A percentile compares a stretch with the other conserved stretches of the same genome.
Conservation (phyloP, 64 coral and sea anemone species). For the Cladopsammia gracilis region DNA sequence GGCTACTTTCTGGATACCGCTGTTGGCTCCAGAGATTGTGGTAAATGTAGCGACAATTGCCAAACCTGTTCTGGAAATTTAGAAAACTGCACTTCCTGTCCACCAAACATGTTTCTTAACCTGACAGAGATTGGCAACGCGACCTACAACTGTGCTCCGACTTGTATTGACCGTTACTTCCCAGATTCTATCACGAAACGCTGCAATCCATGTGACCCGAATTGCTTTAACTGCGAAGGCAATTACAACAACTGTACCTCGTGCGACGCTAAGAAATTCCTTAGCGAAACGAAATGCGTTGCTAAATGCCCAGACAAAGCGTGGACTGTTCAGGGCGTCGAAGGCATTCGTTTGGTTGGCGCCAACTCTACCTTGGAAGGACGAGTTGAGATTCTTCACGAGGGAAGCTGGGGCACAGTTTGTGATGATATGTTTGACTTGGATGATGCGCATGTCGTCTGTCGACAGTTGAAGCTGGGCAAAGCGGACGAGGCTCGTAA, state of each 20-base stretch:
- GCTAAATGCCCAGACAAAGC: neutral
- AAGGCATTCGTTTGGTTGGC: slow-evolving; percentile 63
- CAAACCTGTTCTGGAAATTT: slow-evolving; percentile 13
- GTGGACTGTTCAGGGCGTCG: slow-evolving; percentile 5
- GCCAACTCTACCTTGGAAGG: slow-evolving; percentile 71
- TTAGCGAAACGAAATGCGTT: neutral
- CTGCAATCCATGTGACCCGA: slow-evolving; percentile 47
- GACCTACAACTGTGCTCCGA: slow-evolving; percentile 45
- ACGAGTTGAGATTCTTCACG: slow-evolving; percentile 63
- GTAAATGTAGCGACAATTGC: slow-evolving; percentile 66
- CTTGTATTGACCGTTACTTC: slow-evolving; percentile 63
- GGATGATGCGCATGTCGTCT: slow-evolving; percentile 66
- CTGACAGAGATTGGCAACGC: neutral
- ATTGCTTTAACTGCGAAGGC: slow-evolving; percentile 38
- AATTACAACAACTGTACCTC: neutral
- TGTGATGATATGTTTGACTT: slow-evolving; percentile 77
- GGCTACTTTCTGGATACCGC: neutral
- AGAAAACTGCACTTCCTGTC: slow-evolving; percentile 49
- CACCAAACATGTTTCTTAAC: slow-evolving; percentile 41
- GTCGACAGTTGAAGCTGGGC: slow-evolving; percentile 78
- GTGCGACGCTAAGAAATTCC: neutral
- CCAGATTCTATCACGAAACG: neutral
- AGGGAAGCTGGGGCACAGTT: slow-evolving; percentile 78
- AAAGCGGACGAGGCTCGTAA: slow-evolving; percentile 2
- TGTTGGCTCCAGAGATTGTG: slow-evolving; percentile 5